phyloP scores from a whole-genome alignment of 2,797 vertebrate genomes.

The Ciconia nigra region DNA sequence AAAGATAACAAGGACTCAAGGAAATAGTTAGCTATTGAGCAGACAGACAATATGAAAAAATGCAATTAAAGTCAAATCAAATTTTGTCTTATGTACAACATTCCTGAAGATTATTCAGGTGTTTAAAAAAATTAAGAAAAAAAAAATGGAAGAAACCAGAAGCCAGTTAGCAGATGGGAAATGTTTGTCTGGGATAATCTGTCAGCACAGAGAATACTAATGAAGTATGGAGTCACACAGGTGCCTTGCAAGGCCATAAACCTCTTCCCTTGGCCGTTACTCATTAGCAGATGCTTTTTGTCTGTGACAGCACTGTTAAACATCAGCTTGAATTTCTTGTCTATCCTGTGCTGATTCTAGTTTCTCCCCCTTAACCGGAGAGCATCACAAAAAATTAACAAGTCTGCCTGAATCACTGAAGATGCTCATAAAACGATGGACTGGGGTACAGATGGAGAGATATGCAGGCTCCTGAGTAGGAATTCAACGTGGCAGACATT shows the following conservation, averaged over 20 bases:
- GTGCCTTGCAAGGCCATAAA: neutral
- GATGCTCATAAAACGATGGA: neutral
- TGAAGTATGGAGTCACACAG: neutral
- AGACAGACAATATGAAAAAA: neutral
- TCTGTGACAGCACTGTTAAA: neutral
- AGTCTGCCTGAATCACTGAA: neutral
- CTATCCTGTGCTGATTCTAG: neutral
- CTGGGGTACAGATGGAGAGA: neutral
- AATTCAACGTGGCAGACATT: neutral
- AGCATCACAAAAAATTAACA: neutral
- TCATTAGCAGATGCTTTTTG: neutral
- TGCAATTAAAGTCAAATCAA: neutral
- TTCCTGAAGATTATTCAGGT: neutral
- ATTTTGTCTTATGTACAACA: neutral
- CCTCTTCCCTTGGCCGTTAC: neutral
- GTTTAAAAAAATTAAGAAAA: neutral
- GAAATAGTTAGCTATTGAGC: neutral
- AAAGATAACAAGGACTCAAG: neutral
- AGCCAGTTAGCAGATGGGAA: neutral
- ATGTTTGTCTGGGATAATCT: neutral
- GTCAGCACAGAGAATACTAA: neutral
- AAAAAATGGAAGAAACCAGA: neutral
- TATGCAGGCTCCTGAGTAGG: neutral
- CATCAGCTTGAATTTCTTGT: neutral
- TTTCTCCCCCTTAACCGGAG: neutral